Evolutionary conservation across 1,140 invertebrate species (phyloP).

Genomic region (Zophobas atratus): DNA sequence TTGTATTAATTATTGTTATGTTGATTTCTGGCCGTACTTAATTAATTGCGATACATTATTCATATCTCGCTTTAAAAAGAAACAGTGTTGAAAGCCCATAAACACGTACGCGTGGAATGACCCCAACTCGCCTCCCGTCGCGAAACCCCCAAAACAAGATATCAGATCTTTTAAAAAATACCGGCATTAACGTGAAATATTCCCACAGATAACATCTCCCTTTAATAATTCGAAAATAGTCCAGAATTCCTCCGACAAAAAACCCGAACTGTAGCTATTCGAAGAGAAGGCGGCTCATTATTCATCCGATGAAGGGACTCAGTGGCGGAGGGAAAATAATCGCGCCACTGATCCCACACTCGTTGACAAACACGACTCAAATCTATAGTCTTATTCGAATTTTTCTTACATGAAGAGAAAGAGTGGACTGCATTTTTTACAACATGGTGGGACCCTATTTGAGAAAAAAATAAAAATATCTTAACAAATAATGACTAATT

Average conservation of each 20-base stretch:
- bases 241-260: slow-evolving; percentile 19
- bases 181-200: slow-evolving; percentile 29
- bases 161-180: slow-evolving; percentile 30
- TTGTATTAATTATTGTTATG: slow-evolving; percentile 54
- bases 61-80: slow-evolving; percentile 29
- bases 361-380: no score
- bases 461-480: no score
- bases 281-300: slow-evolving; percentile 49
- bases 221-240: slow-evolving; percentile 41
- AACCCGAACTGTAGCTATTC: slow-evolving; percentile 5
- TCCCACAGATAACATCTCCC: slow-evolving; percentile 15
- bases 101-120: slow-evolving; percentile 6
- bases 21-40: slow-evolving; percentile 46
- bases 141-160: slow-evolving; percentile 17
- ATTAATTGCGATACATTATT: slow-evolving; percentile 53
- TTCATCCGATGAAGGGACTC: slow-evolving; percentile 47
- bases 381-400: no score
- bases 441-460: no score
- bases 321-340: no score
- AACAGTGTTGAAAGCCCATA: slow-evolving; percentile 47
- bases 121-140: slow-evolving; percentile 9
- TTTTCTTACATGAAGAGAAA: no score
- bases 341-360: no score
- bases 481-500: no score
- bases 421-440: no score